Evolutionary conservation across 2,888 invertebrate species (phyloP).

Genomic region (Eueremaeus valkanovi): DNA sequence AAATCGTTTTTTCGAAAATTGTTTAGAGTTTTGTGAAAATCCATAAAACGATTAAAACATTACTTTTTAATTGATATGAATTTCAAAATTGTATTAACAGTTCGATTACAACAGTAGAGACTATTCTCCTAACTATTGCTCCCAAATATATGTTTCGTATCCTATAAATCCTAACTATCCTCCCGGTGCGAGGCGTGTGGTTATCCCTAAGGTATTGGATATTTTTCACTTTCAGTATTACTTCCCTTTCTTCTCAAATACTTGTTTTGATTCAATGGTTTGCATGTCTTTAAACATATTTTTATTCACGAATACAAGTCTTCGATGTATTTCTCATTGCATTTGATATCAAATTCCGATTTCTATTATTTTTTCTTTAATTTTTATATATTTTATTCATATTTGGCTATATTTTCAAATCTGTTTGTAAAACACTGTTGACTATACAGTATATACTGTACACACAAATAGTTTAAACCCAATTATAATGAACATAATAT

Average conservation of each 20-base stretch:
- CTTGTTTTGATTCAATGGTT: background rate
- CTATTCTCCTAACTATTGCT: background rate
- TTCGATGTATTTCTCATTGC: background rate
- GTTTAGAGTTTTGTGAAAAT: too few relatives aligned
- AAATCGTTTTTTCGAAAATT: too few relatives aligned
- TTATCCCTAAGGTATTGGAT: conserved; percentile 24
- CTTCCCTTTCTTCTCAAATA: background rate
- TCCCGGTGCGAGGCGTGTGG: conserved; percentile 19
- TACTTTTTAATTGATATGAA: too few relatives aligned
- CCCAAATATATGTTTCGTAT: conserved; percentile 12
- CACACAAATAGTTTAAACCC: background rate
- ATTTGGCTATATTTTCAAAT: background rate
- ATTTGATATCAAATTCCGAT: background rate
- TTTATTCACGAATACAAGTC: background rate
- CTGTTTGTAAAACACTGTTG: background rate
- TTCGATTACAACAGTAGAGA: background rate
- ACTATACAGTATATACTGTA: background rate
- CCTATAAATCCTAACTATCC: conserved; percentile 18
- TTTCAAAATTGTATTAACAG: background rate
- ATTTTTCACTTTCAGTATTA: background rate
- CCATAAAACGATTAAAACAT: too few relatives aligned
- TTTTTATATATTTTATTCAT: background rate
- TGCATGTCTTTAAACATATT: background rate
- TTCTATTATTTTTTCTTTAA: background rate
- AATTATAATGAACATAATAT: background rate